A percentile compares a stretch with the other conserved stretches of the same genome.
phyloP scores from a whole-genome alignment of 2,888 invertebrate genomes.

The Diadromus collaris region DNA sequence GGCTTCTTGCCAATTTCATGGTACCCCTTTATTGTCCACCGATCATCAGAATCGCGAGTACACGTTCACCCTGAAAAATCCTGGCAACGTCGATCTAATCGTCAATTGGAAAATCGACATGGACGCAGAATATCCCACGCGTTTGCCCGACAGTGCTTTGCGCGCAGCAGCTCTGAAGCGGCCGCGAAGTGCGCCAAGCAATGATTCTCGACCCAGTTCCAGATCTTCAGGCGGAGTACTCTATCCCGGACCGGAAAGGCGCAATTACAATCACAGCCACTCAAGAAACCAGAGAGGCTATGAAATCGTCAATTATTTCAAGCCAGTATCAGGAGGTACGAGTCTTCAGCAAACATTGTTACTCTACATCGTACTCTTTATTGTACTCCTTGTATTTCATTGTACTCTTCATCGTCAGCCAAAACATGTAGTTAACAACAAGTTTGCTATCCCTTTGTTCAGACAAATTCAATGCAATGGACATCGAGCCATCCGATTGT shows the following conservation, averaged over 20 bases:
- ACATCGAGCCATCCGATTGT: constrained; percentile 40
- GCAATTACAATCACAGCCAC: not conserved
- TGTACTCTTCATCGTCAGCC: not conserved
- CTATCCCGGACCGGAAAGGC: constrained; percentile 36
- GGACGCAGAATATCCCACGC: constrained; percentile 70
- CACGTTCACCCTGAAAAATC: constrained; percentile 69
- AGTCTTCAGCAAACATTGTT: not conserved
- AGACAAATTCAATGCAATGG: constrained; percentile 40
- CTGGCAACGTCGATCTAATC: constrained; percentile 66
- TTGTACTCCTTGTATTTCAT: no score
- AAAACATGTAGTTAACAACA: not conserved
- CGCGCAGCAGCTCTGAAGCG: constrained; percentile 17
- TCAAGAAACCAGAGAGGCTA: constrained; percentile 24
- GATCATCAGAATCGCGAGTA: constrained; percentile 65
- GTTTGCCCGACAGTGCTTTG: constrained; percentile 50
- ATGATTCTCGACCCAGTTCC: constrained; percentile 51
- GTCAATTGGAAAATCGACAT: constrained; percentile 71
- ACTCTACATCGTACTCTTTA: no score
- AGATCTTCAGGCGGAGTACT: constrained; percentile 55
- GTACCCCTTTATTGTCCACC: not conserved
- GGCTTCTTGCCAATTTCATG: not conserved
- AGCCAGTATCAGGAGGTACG: constrained; percentile 34
- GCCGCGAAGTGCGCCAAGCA: constrained; percentile 16
- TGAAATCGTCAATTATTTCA: constrained; percentile 10
- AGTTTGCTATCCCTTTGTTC: not conserved